Evolutionary conservation across 2,113 vertebrate species (phyloP).

Genomic region (Thryonomys swinderianus): DNA sequence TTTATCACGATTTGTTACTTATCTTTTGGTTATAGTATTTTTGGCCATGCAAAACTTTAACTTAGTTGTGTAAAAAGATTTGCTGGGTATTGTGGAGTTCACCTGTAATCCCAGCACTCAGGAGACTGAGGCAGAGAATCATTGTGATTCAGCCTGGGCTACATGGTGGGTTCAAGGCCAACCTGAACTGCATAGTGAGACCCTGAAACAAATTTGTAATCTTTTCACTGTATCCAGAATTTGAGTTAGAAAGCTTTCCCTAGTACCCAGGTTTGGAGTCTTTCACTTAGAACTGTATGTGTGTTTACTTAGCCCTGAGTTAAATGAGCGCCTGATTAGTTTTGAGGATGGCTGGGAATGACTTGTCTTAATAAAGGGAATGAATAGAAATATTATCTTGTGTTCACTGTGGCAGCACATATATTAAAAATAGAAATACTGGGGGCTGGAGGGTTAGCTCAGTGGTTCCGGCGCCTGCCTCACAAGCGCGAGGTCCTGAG

Average conservation of each 20-base stretch:
- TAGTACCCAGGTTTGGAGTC: not conserved
- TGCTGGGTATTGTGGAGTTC: not conserved
- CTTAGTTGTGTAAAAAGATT: not conserved
- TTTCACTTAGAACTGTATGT: not conserved
- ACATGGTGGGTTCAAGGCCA: not conserved
- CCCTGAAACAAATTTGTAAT: not conserved
- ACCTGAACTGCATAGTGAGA: not conserved
- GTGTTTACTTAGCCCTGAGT: slow-evolving; percentile 1
- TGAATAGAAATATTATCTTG: slow-evolving; percentile 26
- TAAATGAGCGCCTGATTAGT: slow-evolving; percentile 25
- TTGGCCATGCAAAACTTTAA: slow-evolving; percentile 46
- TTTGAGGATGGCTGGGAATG: slow-evolving; percentile 8
- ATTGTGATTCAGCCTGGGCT: not conserved
- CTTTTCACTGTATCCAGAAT: not conserved
- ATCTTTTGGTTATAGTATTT: slow-evolving; percentile 19
- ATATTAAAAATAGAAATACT: too few relatives aligned
- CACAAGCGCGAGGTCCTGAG: too few relatives aligned
- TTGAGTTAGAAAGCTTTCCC: slow-evolving; percentile 2
- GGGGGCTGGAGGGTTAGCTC: too few relatives aligned
- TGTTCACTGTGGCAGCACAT: too few relatives aligned
- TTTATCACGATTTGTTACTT: not conserved
- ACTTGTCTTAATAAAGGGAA: slow-evolving; percentile 22
- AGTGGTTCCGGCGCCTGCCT: too few relatives aligned
- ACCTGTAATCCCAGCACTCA: not conserved
- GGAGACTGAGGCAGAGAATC: not conserved